Base-by-base conservation (phyloP, 2,797 vertebrate species). In the Craterocephalus amniculus region DNA sequence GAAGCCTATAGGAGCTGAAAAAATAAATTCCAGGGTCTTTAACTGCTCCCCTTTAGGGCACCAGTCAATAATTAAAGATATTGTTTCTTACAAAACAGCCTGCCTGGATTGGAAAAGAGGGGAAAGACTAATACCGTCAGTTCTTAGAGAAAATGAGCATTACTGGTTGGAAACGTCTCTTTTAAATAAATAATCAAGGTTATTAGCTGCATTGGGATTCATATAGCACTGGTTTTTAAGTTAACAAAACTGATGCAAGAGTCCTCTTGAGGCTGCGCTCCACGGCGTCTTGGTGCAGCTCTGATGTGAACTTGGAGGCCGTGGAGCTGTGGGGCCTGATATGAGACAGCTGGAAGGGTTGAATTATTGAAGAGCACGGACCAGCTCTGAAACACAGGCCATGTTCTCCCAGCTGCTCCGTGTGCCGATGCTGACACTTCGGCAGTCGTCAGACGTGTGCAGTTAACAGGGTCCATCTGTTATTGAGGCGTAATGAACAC, bases 11-110 rank as follows among this genome's bases (percentile, higher is more conserved):
- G 95, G 90, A 95, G 94, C 68, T 79, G 72, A 85, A 85, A 80
- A 70, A 70, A 63, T 81, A 95, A 92, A 95, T 94, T 95, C 74
- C 65, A 76, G 76, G 83, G 87, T 92, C 95, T 97, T 96, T 96
- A 95, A 95, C 94, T 92, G 92, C 90, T 93, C 95, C 96, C 95
- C 96, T 97, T 95, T 90, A 93, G 95, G 95, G 94, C 94, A 95
- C 87, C 91, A 96, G 95, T 97, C 96, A 97, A 97, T 97, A 97
- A 96, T 96, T 96, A 97, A 96, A 96, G 94, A 95, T 95, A 95
- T 95, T 93, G 95, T 74, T 92, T 88, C 87, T 92, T 93, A 95
- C 90, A 92, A 94, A 80, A 94, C 94, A 79, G 40, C 89, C 69
- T 77, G 90, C 88, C 86, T 87, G 63, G 58, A 80, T 68, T 40